Evolutionary conservation across 2,113 vertebrate genomes (phyloP).

Genomic region (Lota lota): DNA sequence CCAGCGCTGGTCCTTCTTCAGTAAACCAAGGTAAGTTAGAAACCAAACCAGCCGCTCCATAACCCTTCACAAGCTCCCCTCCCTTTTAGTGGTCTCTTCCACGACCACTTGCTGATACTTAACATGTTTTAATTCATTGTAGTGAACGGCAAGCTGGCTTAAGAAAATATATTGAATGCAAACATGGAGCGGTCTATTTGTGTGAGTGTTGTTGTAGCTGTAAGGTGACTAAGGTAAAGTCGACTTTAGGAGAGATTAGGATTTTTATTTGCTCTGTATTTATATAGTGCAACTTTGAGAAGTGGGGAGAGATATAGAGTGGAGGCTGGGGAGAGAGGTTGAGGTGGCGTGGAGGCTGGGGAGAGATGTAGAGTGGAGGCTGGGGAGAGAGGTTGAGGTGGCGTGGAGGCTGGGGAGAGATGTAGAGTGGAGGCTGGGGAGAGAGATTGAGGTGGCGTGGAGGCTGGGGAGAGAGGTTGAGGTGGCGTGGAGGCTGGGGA

Average conservation of each 20-base stretch:
- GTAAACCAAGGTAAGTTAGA: slow-evolving; percentile 66
- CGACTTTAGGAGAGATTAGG: background rate
- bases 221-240: background rate
- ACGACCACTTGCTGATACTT: background rate
- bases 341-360: no score
- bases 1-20: slow-evolving; percentile 69
- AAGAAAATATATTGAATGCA: no score
- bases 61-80: background rate
- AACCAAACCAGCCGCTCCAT: background rate
- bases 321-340: no score
- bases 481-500: no score
- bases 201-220: background rate
- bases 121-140: background rate
- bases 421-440: no score
- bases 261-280: background rate
- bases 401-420: no score
- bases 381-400: no score
- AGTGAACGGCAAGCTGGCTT: background rate
- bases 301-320: no score
- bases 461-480: no score
- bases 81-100: background rate
- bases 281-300: no score
- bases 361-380: no score
- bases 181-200: background rate
- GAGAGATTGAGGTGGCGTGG: no score